Evolutionary conservation across 2,797 vertebrate species (phyloP).

Genomic region (Thripadectes ignobilis): DNA sequence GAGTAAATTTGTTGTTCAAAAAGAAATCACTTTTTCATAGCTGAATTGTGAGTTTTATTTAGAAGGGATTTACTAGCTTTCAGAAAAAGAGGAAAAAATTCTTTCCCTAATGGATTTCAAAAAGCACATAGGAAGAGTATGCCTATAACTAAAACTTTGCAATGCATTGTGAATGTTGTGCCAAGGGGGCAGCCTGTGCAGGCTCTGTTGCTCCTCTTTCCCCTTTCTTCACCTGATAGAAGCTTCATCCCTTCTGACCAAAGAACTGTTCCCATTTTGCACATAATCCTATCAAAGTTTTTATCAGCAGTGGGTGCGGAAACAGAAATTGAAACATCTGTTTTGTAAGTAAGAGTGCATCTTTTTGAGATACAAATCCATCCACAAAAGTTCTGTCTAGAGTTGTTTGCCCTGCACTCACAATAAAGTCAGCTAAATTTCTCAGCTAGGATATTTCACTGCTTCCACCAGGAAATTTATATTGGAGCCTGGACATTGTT

Average conservation of each 20-base stretch:
- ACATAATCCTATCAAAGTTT: background rate
- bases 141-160: background rate
- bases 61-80: background rate
- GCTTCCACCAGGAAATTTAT: background rate
- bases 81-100: background rate
- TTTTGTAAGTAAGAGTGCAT: background rate
- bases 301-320: background rate
- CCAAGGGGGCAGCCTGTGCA: background rate
- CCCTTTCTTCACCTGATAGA: background rate
- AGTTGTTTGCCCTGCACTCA: background rate
- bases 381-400: accelerated
- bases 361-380: background rate
- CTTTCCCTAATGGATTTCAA: background rate
- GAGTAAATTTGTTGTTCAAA: background rate
- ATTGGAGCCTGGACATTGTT: background rate
- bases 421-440: background rate
- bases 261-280: background rate
- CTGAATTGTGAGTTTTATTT: background rate
- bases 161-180: accelerated
- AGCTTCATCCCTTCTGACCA: background rate
- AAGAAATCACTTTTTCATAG: background rate
- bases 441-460: background rate
- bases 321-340: background rate
- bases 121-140: background rate
- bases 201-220: accelerated